phyloP scores from a whole-genome alignment of 92 coral and sea anemone genomes.

The Epizoanthus ramosus region DNA sequence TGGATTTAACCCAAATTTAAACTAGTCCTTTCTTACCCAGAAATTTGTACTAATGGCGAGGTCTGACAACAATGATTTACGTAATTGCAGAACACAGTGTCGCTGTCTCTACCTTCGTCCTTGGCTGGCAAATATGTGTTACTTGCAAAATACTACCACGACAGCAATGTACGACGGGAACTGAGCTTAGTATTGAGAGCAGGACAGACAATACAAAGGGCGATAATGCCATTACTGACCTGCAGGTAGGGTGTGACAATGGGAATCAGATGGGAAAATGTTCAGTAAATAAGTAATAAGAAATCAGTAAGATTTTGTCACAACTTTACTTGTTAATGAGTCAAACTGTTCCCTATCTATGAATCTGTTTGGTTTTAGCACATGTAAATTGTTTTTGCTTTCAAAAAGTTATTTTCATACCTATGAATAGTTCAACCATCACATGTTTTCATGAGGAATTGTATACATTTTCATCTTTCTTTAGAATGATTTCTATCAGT shows the following conservation, averaged over 20 bases:
- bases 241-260: conserved; percentile 60
- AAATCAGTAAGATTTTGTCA: not conserved
- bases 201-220: conserved; percentile 42
- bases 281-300: too few species aligned
- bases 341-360: too few species aligned
- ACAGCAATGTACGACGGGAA: conserved; percentile 45
- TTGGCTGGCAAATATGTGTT: conserved; percentile 52
- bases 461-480: too few species aligned
- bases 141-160: conserved; percentile 64
- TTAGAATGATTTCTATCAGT: too few species aligned
- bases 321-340: too few species aligned
- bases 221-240: conserved; percentile 59
- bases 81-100: conserved; percentile 43
- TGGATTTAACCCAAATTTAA: too few species aligned
- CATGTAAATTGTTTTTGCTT: not conserved
- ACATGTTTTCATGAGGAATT: too few species aligned
- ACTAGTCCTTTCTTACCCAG: too few species aligned
- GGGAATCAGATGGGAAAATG: not conserved
- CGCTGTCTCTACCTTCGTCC: conserved; percentile 46
- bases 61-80: not conserved
- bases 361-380: too few species aligned
- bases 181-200: conserved; percentile 53
- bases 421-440: too few species aligned
- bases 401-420: too few species aligned
- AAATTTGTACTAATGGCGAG: too few species aligned